Base-by-base conservation (phyloP, 2,797 vertebrate species). In the Eulemur coronatus region DNA sequence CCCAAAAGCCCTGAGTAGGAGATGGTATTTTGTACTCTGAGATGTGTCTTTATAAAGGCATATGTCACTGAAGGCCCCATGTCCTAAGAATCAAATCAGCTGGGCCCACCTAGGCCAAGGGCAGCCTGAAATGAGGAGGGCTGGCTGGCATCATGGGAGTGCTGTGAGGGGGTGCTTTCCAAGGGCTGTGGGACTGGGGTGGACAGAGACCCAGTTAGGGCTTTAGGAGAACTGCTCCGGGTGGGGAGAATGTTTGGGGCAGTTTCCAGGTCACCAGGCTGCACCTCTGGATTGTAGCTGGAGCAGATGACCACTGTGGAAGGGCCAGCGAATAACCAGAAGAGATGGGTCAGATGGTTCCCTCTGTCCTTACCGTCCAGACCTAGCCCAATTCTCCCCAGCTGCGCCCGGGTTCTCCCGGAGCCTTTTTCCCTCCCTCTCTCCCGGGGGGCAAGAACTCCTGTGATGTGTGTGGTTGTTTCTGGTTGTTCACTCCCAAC, bases 401-500 rank as follows among this genome's bases (percentile, higher is more conserved):
- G 90, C 97, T 92, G 96, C 94, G 35, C 86, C 82, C 1, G 18
- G 57, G 80, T 73, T 87, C 78, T 89, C 67, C 52, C 4, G 0
- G 69, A 55, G 88, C 41, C 84, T 0, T 59, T 89, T 91, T 86
- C 43, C 94, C 89, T 80, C 70, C 94, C 94, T 46, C 8, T 55
- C 80, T 70, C 85, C 46, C 75, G 43, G 43, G 43, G 7, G 70
- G 73, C 76, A 78, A 97, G 97, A 94, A 95, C 96, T 97, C 93
- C 94, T 95, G 93, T 92, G 95, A 92, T 97, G 96, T 93, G 97
- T 96, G 94, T 90, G 96, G 95, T 97, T 26, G 95, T 95, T 43
- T 97, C 97, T 97, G 97, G 96, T 94, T 5, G n/a, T 95, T 98
- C 97, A 52, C 97, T 97, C 96, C 93, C 97, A 97, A 97, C 98